phyloP scores from a whole-genome alignment of 2,113 vertebrate genomes.

The Gavia stellata region DNA sequence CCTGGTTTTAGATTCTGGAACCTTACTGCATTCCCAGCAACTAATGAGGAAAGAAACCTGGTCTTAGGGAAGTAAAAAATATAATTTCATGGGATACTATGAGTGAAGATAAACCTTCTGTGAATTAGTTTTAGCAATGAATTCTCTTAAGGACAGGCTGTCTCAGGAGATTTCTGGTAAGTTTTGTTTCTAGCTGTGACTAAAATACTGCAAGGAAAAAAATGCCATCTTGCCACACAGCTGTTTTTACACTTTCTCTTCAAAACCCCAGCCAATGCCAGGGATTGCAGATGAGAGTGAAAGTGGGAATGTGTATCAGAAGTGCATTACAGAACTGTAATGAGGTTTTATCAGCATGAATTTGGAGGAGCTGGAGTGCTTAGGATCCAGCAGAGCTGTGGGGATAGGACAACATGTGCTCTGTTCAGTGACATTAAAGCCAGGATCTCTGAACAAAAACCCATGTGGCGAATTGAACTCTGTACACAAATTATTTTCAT shows the following conservation, averaged over 20 bases:
- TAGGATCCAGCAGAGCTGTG: background rate
- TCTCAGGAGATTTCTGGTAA: background rate
- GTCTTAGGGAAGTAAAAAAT: background rate
- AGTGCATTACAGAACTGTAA: constrained; percentile 20
- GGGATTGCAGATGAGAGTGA: background rate
- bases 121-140: background rate
- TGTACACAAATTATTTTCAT: background rate
- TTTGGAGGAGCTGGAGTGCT: background rate
- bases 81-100: background rate
- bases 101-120: background rate
- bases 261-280: background rate
- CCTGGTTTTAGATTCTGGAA: background rate
- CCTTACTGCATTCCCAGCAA: background rate
- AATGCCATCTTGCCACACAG: background rate
- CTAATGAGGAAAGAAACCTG: background rate
- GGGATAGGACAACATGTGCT: background rate
- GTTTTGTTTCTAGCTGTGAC: background rate
- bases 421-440: constrained; percentile 7
- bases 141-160: background rate
- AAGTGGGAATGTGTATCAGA: background rate
- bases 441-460: background rate
- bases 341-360: constrained; percentile 37
- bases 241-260: constrained; percentile 1
- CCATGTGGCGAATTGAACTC: background rate
- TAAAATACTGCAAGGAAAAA: background rate